A percentile compares a stretch with the other conserved stretches of the same genome.
These are phyloP conservation scores for Sander lucioperca DNA, from an alignment of 2,113 vertebrate genomes.

Conservation along the genomic window DNA sequence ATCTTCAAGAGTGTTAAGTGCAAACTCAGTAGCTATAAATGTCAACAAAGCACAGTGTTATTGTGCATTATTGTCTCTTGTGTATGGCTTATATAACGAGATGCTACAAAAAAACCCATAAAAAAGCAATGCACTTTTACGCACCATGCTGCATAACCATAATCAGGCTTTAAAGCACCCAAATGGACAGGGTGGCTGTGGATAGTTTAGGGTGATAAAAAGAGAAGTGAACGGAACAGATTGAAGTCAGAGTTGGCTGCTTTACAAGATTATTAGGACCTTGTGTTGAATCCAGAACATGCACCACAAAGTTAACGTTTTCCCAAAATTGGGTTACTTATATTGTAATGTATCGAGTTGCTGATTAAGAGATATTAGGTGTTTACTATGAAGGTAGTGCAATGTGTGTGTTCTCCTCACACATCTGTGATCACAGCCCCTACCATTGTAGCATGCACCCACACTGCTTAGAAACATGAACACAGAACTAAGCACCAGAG, in stretches of 20 bases:
- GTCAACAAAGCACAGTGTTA: constrained; percentile 41
- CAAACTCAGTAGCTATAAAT: constrained; percentile 50
- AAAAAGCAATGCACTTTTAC: neutral
- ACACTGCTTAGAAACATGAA: constrained; percentile 7
- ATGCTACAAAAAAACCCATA: constrained; percentile 5
- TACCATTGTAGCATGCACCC: constrained; percentile 17
- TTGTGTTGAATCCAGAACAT: neutral
- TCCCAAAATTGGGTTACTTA: neutral
- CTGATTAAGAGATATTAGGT: constrained; percentile 13
- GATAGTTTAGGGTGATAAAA: neutral
- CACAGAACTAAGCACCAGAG: neutral
- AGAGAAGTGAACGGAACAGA: neutral
- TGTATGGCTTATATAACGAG: constrained; percentile 18
- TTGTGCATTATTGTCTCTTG: constrained; percentile 36
- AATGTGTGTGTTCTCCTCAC: constrained; percentile 24
- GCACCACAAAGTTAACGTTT: constrained; percentile 15
- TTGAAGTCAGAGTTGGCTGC: constrained; percentile 20
- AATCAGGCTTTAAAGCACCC: constrained; percentile 14
- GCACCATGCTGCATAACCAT: constrained; percentile 11
- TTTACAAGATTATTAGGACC: neutral
- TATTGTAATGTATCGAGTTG: constrained; percentile 20
- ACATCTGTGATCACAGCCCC: neutral
- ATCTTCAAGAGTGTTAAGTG: constrained; percentile 35
- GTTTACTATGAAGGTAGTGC: constrained; percentile 22
- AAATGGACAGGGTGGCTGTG: neutral